Evolutionary conservation across 2,888 invertebrate species (phyloP), one percentile per base, ranked within the genome.

Genomic region (Apomyelois bistriatella): DNA sequence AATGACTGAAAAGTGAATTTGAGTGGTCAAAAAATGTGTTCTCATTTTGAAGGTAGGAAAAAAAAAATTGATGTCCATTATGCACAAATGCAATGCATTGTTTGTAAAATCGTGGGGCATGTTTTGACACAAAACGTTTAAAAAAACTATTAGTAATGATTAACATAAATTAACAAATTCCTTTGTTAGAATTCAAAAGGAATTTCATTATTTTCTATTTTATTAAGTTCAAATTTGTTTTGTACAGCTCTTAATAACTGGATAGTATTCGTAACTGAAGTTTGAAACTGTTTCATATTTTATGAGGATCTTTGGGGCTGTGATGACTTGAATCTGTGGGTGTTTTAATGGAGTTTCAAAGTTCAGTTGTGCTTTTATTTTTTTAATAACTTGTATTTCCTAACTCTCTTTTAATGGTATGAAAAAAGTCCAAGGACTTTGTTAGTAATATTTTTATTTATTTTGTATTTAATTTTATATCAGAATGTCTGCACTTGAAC

Each of bases 401-500:
- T 30, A 32, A 46, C 43, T 10, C 5, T 16, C 9, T 46, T 10
- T 46, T 46, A 30, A 13, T 42, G 41, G 32, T 30, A 13, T 9
- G 22, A 28, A 15, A 32, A 3, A 7, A 13, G 51, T 36, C 16
- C 15, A 51, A 22, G 43, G 52, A 52, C 52, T 51, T 51, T 51
- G 51, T 52, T 42, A 42, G 13, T 43, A 43, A 37, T 32, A 28
- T 43, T 16, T 35, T 42, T 16, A 51, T 42, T 36, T 50, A 50
- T 54, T 41, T 42, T 54, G 16, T 43, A 47, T 38, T 48, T 41
- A 48, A 28, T 61, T 52, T 41, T 47, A 58, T 49, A 58, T 55
- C 50, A n/a, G 40, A 16, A 62, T 72, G 71, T 76, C 72, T 74
- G 60, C 73, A 72, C 46, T 72, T 76, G 72, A 65, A 61, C 74